phyloP scores from a whole-genome alignment of 2,113 vertebrate species.

The Epinephelus lanceolatus region DNA sequence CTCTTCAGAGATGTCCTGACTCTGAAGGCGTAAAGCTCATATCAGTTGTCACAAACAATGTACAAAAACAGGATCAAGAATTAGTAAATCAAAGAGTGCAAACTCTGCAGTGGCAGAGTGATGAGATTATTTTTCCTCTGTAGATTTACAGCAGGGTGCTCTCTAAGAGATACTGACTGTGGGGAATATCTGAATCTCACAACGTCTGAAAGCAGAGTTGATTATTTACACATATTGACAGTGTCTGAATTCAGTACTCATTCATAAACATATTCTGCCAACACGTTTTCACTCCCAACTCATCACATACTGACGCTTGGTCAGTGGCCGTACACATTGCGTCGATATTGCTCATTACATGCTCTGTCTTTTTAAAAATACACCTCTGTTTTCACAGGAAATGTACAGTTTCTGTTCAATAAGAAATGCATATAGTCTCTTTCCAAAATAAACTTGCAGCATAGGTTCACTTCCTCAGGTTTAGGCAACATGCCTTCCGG shows the following conservation, averaged over 20 bases:
- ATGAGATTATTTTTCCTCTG: neutral
- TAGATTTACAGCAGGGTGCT: neutral
- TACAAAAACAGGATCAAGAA: neutral
- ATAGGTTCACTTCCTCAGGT: no score
- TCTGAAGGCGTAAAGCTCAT: neutral
- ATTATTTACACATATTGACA: neutral
- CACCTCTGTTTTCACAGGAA: no score
- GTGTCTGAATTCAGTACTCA: neutral
- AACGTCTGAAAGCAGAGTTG: neutral
- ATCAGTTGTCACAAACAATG: neutral
- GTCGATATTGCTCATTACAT: no score
- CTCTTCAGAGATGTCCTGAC: neutral
- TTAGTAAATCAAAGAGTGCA: neutral
- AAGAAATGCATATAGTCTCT: no score
- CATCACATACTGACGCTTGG: no score
- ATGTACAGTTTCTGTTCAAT: no score
- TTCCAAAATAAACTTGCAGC: no score
- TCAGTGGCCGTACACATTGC: no score
- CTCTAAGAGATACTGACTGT: neutral
- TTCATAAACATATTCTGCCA: neutral
- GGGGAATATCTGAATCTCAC: neutral
- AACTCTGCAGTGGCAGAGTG: neutral
- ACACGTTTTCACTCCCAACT: no score
- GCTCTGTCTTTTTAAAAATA: no score
- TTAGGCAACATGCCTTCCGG: no score